Evolutionary conservation across 1,140 invertebrate genomes (phyloP).

Genomic region (Lucilia sericata): DNA sequence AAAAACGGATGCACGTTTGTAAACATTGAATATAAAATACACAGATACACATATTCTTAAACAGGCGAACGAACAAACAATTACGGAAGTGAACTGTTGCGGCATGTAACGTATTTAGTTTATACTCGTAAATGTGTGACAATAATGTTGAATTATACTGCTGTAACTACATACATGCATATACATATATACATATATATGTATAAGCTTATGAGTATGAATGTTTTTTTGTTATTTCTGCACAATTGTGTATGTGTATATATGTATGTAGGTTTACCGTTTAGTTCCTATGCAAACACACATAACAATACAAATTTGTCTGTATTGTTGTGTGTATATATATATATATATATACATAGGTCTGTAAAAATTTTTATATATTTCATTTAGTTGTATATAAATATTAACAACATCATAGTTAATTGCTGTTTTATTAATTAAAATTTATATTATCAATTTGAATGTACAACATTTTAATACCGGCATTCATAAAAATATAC

Average conservation of each 20-base stretch:
- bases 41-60: not conserved
- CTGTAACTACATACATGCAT: not conserved
- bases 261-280: too few species aligned
- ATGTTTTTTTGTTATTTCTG: too few species aligned
- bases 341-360: too few species aligned
- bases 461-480: not conserved
- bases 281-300: too few species aligned
- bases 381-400: slow-evolving; percentile 16
- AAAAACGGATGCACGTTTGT: slow-evolving; percentile 15
- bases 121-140: slow-evolving; percentile 41
- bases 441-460: slow-evolving; percentile 25
- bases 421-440: slow-evolving; percentile 41
- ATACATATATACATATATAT: too few species aligned
- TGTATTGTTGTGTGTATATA: too few species aligned
- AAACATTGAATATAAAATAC: slow-evolving; percentile 36
- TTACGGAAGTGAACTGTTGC: slow-evolving; percentile 53
- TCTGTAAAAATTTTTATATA: too few species aligned
- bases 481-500: too few species aligned
- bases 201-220: too few species aligned
- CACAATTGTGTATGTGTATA: too few species aligned
- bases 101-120: slow-evolving; percentile 54
- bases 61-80: slow-evolving; percentile 3
- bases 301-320: too few species aligned
- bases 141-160: slow-evolving; percentile 21
- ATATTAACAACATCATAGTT: slow-evolving; percentile 39